Percentiles rank a stretch among this genome's conserved stretches.
Conservation (phyloP, 2,888 invertebrate species). For the Meloe dianella region DNA sequence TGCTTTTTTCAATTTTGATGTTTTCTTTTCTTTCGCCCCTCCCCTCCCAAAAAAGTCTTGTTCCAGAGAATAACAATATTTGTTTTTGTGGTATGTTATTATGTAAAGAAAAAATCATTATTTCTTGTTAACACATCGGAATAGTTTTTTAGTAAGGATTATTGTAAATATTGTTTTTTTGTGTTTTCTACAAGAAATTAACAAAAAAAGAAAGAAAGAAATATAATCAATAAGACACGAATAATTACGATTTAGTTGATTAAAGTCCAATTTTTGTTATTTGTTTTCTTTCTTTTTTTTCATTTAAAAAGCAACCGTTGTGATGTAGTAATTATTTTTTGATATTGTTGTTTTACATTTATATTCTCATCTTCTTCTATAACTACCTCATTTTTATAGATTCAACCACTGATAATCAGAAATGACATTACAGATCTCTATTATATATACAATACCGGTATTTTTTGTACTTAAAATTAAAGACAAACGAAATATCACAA, state of each 20-base stretch:
- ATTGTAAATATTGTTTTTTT: constrained; percentile 44
- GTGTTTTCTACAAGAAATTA: constrained; percentile 31
- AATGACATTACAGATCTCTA: constrained; percentile 46
- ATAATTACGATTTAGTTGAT: constrained; percentile 39
- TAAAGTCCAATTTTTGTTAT: constrained; percentile 22
- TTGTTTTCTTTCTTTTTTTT: constrained; percentile 25
- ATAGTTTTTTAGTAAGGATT: constrained; percentile 34
- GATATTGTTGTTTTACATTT: constrained; percentile 45
- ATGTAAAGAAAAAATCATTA: constrained; percentile 41
- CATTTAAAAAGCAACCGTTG: constrained; percentile 23
- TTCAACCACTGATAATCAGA: constrained; percentile 31
- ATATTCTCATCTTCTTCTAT: constrained; percentile 31
- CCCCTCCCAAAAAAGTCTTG: not conserved
- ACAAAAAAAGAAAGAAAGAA: constrained; percentile 41
- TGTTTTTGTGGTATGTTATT: constrained; percentile 47
- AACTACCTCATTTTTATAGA: constrained; percentile 49
- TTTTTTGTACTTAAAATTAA: constrained; percentile 50
- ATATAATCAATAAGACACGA: constrained; percentile 37
- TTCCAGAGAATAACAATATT: constrained; percentile 38
- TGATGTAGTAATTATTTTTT: constrained; percentile 48
- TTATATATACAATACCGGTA: constrained; percentile 45
- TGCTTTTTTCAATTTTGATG: constrained; percentile 38
- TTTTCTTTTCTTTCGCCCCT: not conserved
- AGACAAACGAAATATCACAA: constrained; percentile 44
- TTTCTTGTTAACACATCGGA: constrained; percentile 46